These are phyloP conservation scores for Idris sp. DNA, from an alignment of 1,140 invertebrate species.

Conservation along the genomic window DNA sequence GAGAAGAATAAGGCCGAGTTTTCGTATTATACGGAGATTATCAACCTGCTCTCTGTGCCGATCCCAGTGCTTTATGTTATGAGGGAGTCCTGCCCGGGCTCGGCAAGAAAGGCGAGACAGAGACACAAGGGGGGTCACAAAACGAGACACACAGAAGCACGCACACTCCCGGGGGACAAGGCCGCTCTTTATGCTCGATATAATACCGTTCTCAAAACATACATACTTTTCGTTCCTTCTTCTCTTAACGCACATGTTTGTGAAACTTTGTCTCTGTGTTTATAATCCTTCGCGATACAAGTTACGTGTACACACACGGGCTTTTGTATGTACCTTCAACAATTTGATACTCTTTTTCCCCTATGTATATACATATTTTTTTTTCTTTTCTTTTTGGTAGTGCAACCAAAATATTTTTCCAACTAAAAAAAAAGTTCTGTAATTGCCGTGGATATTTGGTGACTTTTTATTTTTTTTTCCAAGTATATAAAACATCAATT, in stretches of 20 bases:
- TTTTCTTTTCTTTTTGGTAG: neutral
- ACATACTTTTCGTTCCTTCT: slow-evolving; percentile 74
- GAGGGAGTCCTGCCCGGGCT: slow-evolving; percentile 33
- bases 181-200: slow-evolving; percentile 79
- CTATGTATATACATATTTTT: slow-evolving; percentile 1
- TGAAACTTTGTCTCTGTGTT: slow-evolving; percentile 31
- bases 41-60: slow-evolving; percentile 76
- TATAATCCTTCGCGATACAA: slow-evolving; percentile 52
- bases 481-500: too few species aligned
- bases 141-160: slow-evolving; percentile 71
- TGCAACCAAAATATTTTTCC: too few species aligned
- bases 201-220: slow-evolving; percentile 79
- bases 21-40: slow-evolving; percentile 78
- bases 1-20: slow-evolving; percentile 70
- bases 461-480: too few species aligned
- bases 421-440: too few species aligned
- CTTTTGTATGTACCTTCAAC: slow-evolving; percentile 25
- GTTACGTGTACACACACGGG: slow-evolving; percentile 42
- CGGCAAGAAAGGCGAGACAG: slow-evolving; percentile 49
- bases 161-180: slow-evolving; percentile 74
- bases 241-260: slow-evolving; percentile 66
- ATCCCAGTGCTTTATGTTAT: slow-evolving; percentile 65
- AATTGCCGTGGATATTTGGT: too few species aligned
- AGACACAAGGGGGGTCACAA: slow-evolving; percentile 61
- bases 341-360: slow-evolving; percentile 22